Evolutionary conservation across 2,888 invertebrate genomes (phyloP).

Genomic region (Eilema sororculum): DNA sequence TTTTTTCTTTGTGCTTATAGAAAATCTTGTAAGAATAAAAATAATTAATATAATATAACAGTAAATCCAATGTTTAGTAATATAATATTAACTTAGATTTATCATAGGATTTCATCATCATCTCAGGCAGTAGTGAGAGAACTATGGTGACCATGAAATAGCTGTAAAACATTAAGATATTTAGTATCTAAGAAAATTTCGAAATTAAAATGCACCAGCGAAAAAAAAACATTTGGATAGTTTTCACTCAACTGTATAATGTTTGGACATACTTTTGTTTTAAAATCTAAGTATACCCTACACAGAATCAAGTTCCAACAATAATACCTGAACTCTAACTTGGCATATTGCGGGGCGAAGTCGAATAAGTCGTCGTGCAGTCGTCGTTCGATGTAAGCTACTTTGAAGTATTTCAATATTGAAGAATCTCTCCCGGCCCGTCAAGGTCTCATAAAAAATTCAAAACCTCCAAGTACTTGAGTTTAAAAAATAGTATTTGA

Average conservation of each 20-base stretch:
- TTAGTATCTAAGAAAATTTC: too few relatives aligned
- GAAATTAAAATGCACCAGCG: too few relatives aligned
- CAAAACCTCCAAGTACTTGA: background rate
- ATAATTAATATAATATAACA: background rate
- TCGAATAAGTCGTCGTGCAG: background rate
- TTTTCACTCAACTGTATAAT: too few relatives aligned
- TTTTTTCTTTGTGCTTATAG: background rate
- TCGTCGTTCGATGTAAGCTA: background rate
- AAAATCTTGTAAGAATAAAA: background rate
- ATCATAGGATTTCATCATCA: too few relatives aligned
- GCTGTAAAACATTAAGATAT: too few relatives aligned
- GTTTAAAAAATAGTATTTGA: background rate
- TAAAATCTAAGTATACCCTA: background rate
- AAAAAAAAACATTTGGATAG: too few relatives aligned
- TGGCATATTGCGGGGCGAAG: background rate
- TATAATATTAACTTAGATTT: too few relatives aligned
- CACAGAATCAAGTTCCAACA: background rate
- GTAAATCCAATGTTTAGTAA: background rate
- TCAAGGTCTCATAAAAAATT: conserved; percentile 1
- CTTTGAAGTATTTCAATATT: conserved; percentile 7
- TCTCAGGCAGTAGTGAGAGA: too few relatives aligned
- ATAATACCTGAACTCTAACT: background rate
- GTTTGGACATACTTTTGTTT: background rate
- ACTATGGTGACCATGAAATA: too few relatives aligned
- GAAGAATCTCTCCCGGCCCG: background rate